Evolutionary conservation across 1,140 invertebrate genomes (phyloP), one percentile per base, ranked within the genome.

Genomic region (Habropoda laboriosa): DNA sequence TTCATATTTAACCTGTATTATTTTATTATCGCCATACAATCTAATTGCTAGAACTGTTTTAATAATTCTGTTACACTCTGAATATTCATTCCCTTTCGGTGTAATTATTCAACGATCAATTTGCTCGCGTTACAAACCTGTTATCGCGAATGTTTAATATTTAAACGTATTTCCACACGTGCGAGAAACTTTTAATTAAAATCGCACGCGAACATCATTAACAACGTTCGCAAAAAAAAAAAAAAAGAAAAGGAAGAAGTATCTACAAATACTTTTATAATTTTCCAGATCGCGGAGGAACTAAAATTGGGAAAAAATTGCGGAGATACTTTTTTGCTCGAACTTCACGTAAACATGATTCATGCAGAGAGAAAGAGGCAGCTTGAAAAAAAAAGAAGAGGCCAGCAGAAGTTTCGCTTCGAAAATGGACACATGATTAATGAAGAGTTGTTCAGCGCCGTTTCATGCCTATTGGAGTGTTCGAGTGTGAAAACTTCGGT

Each of bases 391-490:
- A 30, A 5, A 10, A 7, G n/a, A 53, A 75, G 45, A 35, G 10
- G 10, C 6, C 42, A n/a, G 27, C n/a, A 35, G 4, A 32, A 67
- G 40, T 10, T 55, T 75, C 61, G 40, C 38, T 55, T 67, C 30
- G 61, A 24, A 30, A 75, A 53, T 51, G 40, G 16, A 51, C 67
- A 6, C 4, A 24, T 42, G 4, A 40, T 75, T 67, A 75, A 75
- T 55, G 61, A 75, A 42, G 61, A 75, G 27, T 66, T 55, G 55
- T 42, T 13, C 21, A 13, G 6, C 27, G 4, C 8, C n/a, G 27
- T 53, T 75, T 32, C n/a, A 53, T 42, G 35, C 18, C 60, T 24
- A 40, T 49, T 32, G 24, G 51, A 18, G 18, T 13, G 8, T n/a
- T n/a, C n/a, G 6, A 40, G 27, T 1, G 30, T 24, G 13, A 30